A percentile compares a stretch with the other conserved stretches of the same genome.
phyloP scores from a whole-genome alignment of 2,888 invertebrate species.

The Epirrita christyi region DNA sequence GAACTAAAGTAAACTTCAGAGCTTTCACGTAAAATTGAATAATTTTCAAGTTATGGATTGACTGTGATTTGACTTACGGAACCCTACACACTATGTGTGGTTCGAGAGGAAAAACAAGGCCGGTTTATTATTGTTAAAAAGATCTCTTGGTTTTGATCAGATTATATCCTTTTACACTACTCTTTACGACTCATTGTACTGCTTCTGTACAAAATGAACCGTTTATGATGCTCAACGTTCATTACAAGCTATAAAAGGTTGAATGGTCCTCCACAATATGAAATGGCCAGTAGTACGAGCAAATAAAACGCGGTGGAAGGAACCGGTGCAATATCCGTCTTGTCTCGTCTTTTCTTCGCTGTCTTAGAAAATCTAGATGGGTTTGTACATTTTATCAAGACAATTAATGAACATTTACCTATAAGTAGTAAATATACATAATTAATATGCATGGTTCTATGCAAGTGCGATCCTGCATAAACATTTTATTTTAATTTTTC shows the following conservation, averaged over 20 bases:
- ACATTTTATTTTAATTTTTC: neutral
- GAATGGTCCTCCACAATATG: neutral
- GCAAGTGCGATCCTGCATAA: neutral
- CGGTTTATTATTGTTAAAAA: too few relatives aligned
- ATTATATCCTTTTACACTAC: too few relatives aligned
- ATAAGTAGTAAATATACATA: slow-evolving; percentile 1
- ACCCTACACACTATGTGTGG: too few relatives aligned
- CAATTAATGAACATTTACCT: slow-evolving; percentile 13
- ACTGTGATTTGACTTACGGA: too few relatives aligned
- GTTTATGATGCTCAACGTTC: neutral
- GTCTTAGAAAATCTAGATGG: slow-evolving; percentile 32
- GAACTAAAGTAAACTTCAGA: too few relatives aligned
- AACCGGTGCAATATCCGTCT: slow-evolving; percentile 42
- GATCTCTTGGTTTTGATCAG: too few relatives aligned
- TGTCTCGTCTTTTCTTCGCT: slow-evolving; percentile 24
- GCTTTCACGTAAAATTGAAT: too few relatives aligned
- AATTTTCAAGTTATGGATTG: too few relatives aligned
- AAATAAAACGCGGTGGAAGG: slow-evolving; percentile 16
- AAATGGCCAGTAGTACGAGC: slow-evolving; percentile 10
- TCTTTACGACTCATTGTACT: too few relatives aligned
- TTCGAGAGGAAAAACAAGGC: too few relatives aligned
- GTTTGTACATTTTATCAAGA: slow-evolving; percentile 15
- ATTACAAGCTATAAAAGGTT: neutral
- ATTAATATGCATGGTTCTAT: too few relatives aligned
- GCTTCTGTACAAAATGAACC: neutral